Conservation (phyloP, 2,113 vertebrate genomes). For the Antennarius striatus region DNA sequence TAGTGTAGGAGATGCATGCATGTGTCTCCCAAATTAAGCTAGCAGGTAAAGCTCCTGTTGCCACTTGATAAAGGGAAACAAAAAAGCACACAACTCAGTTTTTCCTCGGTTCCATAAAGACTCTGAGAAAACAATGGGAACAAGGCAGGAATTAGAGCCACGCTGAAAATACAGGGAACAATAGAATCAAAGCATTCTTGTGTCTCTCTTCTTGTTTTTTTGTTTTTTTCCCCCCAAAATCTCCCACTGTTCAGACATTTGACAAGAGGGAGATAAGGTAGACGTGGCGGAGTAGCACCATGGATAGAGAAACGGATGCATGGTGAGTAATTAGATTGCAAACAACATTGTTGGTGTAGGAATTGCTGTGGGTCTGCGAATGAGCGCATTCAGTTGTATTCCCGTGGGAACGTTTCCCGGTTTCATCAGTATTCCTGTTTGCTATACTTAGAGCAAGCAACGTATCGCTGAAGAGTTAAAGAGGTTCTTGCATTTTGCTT, state of each 20-base stretch:
- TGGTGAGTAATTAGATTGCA: slow-evolving; percentile 58
- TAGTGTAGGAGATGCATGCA: neutral
- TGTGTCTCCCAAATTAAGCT: slow-evolving; percentile 23
- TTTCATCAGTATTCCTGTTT: slow-evolving; percentile 56
- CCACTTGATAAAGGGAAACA: slow-evolving; percentile 33
- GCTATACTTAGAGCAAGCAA: slow-evolving; percentile 30
- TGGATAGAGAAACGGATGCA: slow-evolving; percentile 21
- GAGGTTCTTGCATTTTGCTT: slow-evolving; percentile 43
- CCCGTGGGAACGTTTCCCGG: slow-evolving; percentile 51
- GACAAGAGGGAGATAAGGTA: slow-evolving; percentile 50
- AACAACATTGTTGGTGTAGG: slow-evolving; percentile 41
- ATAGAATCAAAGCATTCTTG: slow-evolving; percentile 20
- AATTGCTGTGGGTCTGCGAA: slow-evolving; percentile 25
- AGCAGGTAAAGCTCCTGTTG: slow-evolving; percentile 44
- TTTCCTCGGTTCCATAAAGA: slow-evolving; percentile 24
- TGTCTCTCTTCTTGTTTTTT: slow-evolving; percentile 8
- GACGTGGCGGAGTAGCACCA: slow-evolving; percentile 46
- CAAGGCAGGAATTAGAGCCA: slow-evolving; percentile 32
- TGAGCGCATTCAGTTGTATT: slow-evolving; percentile 50
- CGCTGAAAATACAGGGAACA: slow-evolving; percentile 15
- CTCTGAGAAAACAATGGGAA: slow-evolving; percentile 37
- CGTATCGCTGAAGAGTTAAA: slow-evolving; percentile 36
- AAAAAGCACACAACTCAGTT: slow-evolving; percentile 15
- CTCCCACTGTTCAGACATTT: slow-evolving; percentile 20
- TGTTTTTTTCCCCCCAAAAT: slow-evolving; percentile 41